Percentiles rank a stretch among this genome's conserved stretches.
Evolutionary conservation across 2,888 invertebrate species (phyloP).

Genomic region (Priocnemis perturbator): DNA sequence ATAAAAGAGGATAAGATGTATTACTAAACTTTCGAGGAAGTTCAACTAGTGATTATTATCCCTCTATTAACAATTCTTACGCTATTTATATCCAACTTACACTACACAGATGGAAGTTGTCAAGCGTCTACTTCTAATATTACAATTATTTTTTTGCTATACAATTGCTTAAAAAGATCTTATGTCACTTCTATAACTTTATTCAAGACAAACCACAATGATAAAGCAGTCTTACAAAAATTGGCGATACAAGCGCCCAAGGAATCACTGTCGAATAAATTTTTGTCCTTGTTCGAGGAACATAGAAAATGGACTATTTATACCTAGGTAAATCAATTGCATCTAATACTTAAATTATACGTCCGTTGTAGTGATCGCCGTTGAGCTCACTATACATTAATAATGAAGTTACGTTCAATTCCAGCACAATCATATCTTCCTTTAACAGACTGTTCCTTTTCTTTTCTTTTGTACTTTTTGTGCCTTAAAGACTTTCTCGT

Average conservation of each 20-base stretch:
- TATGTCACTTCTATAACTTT: constrained; percentile 30
- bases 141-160: constrained; percentile 35
- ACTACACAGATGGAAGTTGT: constrained; percentile 33
- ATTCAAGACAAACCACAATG: constrained; percentile 41
- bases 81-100: constrained; percentile 28
- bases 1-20: constrained; percentile 9
- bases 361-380: constrained; percentile 34
- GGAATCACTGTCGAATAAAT: constrained; percentile 45
- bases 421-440: neutral
- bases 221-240: constrained; percentile 69
- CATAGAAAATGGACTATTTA: constrained; percentile 53
- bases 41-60: constrained; percentile 2
- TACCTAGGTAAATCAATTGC: constrained; percentile 55
- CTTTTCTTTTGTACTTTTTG: constrained; percentile 41
- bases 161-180: constrained; percentile 37
- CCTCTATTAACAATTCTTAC: constrained; percentile 11
- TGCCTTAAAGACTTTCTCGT: constrained; percentile 19
- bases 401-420: constrained; percentile 23
- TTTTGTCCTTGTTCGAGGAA: constrained; percentile 60
- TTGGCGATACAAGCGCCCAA: constrained; percentile 53
- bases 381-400: constrained; percentile 26
- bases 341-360: constrained; percentile 58
- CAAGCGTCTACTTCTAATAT: constrained; percentile 24
- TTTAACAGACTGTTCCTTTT: constrained; percentile 22
- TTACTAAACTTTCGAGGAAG: neutral